Evolutionary conservation across 2,888 invertebrate species (phyloP).

Genomic region (Hecatera dysodea): DNA sequence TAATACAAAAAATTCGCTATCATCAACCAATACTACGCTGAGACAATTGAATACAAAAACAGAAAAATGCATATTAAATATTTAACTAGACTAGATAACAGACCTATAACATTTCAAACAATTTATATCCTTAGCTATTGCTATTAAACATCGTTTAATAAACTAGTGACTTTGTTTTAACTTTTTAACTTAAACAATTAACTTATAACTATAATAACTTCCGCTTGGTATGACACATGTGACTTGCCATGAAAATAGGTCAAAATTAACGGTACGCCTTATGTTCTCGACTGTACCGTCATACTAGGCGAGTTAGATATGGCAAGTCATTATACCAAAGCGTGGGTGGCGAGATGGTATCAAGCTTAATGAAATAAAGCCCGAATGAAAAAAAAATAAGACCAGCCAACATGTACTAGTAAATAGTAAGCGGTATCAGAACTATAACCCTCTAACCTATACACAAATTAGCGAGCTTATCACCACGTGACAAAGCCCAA

Average conservation of each 20-base stretch:
- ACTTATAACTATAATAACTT: constrained; percentile 48
- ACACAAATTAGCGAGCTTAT: constrained; percentile 55
- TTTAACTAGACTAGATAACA: constrained; percentile 20
- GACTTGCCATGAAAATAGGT: constrained; percentile 55
- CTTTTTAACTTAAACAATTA: constrained; percentile 51
- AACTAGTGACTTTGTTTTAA: constrained; percentile 53
- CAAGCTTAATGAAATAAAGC: constrained; percentile 89
- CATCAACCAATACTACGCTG: not conserved
- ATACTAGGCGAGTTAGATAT: constrained; percentile 79
- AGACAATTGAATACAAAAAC: not conserved
- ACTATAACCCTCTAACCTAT: constrained; percentile 19
- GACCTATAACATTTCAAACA: constrained; percentile 2
- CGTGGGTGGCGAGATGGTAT: constrained; percentile 90
- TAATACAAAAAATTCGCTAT: too few relatives aligned
- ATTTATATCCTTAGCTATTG: constrained; percentile 19
- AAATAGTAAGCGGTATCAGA: constrained; percentile 60
- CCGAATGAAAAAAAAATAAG: constrained; percentile 82
- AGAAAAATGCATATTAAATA: constrained; percentile 20
- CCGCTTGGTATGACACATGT: constrained; percentile 36
- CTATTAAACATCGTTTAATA: constrained; percentile 46
- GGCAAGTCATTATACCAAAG: constrained; percentile 87
- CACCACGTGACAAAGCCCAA: constrained; percentile 28
- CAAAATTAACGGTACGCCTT: constrained; percentile 69
- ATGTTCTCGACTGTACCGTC: constrained; percentile 71
- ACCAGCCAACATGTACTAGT: constrained; percentile 68